phyloP scores from a whole-genome alignment of 2,888 invertebrate species.

The Cyrtodaria siliqua region DNA sequence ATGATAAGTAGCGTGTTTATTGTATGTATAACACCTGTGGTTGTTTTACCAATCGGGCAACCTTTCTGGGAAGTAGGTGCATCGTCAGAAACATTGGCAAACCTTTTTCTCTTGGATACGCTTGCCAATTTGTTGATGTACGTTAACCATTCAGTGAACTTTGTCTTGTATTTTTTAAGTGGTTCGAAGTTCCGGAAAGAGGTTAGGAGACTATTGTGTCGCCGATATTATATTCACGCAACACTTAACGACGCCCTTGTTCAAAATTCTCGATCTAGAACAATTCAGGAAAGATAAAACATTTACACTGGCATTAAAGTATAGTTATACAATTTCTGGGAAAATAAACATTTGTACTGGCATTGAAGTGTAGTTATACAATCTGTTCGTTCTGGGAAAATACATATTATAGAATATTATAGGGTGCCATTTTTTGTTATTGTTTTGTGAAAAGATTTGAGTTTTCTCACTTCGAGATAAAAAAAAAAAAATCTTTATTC shows the following conservation, averaged over 20 bases:
- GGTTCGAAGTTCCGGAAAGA: slow-evolving; percentile 41
- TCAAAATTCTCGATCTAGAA: too few relatives aligned
- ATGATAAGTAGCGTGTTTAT: slow-evolving; percentile 40
- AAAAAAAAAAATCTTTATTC: too few relatives aligned
- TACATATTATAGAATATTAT: too few relatives aligned
- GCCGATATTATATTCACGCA: background rate
- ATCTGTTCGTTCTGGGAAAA: too few relatives aligned
- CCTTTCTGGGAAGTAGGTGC: slow-evolving; percentile 46
- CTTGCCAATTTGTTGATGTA: slow-evolving; percentile 50
- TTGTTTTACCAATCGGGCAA: slow-evolving; percentile 48
- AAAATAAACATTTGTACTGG: too few relatives aligned
- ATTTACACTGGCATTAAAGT: too few relatives aligned
- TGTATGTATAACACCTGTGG: slow-evolving; percentile 48
- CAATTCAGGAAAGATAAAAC: too few relatives aligned
- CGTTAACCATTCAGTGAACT: slow-evolving; percentile 42
- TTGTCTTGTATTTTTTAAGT: slow-evolving; percentile 42
- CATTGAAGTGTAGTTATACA: too few relatives aligned
- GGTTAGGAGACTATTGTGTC: slow-evolving; percentile 18
- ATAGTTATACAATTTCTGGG: too few relatives aligned
- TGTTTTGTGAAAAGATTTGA: too few relatives aligned
- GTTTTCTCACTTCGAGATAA: too few relatives aligned
- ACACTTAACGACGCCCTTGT: background rate
- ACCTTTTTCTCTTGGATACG: slow-evolving; percentile 38
- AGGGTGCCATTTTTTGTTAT: too few relatives aligned
- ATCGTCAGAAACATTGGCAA: slow-evolving; percentile 23